Conservation (phyloP, 2,797 vertebrate species). For the Tokudaia tokunoshimensis region DNA sequence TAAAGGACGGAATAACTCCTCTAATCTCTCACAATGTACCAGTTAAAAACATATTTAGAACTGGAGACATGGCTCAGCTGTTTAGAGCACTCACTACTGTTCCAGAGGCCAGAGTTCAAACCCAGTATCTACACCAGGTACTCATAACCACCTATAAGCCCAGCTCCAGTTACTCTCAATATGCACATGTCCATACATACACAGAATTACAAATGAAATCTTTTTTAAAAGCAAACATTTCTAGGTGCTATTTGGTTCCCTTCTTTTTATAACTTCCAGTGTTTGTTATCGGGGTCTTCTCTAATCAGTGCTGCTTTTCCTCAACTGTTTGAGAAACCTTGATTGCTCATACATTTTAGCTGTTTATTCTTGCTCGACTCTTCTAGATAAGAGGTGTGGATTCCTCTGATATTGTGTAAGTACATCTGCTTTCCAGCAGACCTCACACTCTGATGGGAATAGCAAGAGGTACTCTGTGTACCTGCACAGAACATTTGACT, state of each 20-base stretch:
- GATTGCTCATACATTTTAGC: not conserved
- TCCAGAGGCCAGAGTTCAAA: not conserved
- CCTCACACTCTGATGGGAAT: not conserved
- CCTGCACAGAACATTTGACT: constrained; percentile 18
- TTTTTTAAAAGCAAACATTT: not conserved
- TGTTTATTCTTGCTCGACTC: constrained; percentile 1
- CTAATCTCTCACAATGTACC: not conserved
- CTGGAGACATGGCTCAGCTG: not conserved
- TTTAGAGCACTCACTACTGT: not conserved
- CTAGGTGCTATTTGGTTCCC: not conserved
- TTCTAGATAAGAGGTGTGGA: not conserved
- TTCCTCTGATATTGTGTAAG: not conserved
- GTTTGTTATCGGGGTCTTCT: not conserved
- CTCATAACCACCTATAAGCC: not conserved
- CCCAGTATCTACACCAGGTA: too few species aligned
- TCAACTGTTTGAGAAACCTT: not conserved
- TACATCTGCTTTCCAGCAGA: not conserved
- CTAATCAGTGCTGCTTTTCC: not conserved
- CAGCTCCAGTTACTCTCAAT: not conserved
- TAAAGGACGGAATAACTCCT: not conserved
- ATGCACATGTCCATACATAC: not conserved
- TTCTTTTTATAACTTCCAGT: not conserved
- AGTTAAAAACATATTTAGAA: not conserved
- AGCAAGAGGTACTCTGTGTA: not conserved
- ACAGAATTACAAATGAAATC: not conserved